Evolutionary conservation across 2,888 invertebrate genomes (phyloP), one percentile per base, ranked within the genome.

Genomic region (Alcis repandata): DNA sequence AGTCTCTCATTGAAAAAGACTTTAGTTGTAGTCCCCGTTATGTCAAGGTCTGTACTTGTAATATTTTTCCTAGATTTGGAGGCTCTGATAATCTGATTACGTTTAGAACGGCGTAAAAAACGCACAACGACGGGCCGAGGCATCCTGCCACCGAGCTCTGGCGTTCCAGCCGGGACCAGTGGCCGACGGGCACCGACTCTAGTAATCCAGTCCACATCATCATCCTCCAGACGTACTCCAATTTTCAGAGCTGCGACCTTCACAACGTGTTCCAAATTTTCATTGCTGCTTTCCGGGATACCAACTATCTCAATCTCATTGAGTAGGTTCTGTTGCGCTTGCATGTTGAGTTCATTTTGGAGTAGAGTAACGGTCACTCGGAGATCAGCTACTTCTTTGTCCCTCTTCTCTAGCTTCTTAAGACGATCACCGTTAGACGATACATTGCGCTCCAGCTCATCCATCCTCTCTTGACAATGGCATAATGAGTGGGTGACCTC

Each of bases 41-140:
- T 15, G 10, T 56, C 56, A 0, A 56, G 22, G 15, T 62, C 56
- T 0, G 49, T 13, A 9, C 49, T 62, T 2, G 33, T 40, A 7
- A 56, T 15, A 27, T 51, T 62, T 48, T 40, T 41, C 7, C 57
- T 20, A 8, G 48, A 43, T 22, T 57, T 62, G 1, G 49, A 11
- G n/a, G 62, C 49, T 51, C 19, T 62, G 8, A 62, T 9, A 20
- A 62, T 6, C 41, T 56, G 40, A 19, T 57, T 49, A 4, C 62
- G 48, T 22, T 62, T 41, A 11, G 48, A 11, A 1, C 43, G 48
- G 0, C 51, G 62, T 7, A 51, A 1, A 9, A 62, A 10, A 0
- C 62, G 40, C 7, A 62, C 49, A 11, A 62, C 62, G 2, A 62
- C 27, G 11, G 62, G 62, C 8, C 62, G 62, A 0, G 62, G 62